Conservation (phyloP, 2,113 vertebrate species). For the Etheostoma spectabile region DNA sequence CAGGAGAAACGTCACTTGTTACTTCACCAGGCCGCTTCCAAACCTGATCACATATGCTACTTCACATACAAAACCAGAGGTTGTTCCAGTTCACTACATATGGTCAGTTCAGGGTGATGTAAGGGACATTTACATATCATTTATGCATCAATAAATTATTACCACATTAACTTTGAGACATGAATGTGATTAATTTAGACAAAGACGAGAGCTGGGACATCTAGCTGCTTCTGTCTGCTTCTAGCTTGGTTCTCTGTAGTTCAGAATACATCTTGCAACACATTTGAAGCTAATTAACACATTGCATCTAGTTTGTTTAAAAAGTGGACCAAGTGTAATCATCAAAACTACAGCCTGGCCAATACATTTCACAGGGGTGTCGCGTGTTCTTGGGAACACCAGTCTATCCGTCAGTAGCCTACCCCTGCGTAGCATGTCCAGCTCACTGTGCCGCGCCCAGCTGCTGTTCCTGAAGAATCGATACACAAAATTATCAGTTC, state of each 20-base stretch:
- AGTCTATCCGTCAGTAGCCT: background rate
- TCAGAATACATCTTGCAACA: background rate
- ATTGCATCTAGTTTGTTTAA: background rate
- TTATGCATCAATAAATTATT: slow-evolving; percentile 31
- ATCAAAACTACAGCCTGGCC: too few species aligned
- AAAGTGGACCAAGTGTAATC: background rate
- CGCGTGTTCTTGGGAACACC: background rate
- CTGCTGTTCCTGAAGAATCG: background rate
- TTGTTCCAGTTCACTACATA: background rate
- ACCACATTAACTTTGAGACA: slow-evolving; percentile 17
- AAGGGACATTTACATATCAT: slow-evolving; percentile 13
- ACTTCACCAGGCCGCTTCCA: slow-evolving; percentile 22
- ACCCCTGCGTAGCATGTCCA: background rate
- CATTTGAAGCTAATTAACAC: background rate
- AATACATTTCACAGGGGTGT: too few species aligned
- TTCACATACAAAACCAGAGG: background rate
- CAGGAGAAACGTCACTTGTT: slow-evolving; percentile 19
- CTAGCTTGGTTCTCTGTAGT: background rate
- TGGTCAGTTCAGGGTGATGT: slow-evolving; percentile 2
- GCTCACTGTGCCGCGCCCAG: background rate
- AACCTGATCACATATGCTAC: slow-evolving; percentile 16
- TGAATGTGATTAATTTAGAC: slow-evolving; percentile 10
- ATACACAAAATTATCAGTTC: background rate
- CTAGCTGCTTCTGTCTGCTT: background rate
- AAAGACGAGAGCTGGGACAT: background rate